Evolutionary conservation across 2,888 invertebrate genomes (phyloP).

Genomic region (Drosophila eohydei): DNA sequence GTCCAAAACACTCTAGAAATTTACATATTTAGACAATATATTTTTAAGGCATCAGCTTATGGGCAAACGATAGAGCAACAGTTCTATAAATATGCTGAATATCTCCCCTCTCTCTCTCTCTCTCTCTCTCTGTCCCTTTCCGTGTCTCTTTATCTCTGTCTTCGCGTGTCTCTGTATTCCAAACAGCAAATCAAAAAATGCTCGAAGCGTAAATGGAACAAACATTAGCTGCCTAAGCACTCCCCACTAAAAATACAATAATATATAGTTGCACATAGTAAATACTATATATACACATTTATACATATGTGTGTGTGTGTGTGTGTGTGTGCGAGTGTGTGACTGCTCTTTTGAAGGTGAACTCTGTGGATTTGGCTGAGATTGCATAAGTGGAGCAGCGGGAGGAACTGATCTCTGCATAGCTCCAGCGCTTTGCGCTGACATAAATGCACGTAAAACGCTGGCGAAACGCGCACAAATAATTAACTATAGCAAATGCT

Average conservation of each 20-base stretch:
- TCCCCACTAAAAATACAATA: conserved; percentile 50
- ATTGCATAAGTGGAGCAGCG: conserved; percentile 59
- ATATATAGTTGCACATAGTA: conserved; percentile 31
- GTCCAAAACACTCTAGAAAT: conserved; percentile 26
- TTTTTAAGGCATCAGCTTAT: conserved; percentile 50
- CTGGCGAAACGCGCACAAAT: conserved; percentile 72
- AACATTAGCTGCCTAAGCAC: conserved; percentile 39
- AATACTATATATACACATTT: conserved; percentile 21
- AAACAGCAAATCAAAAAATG: conserved; percentile 49
- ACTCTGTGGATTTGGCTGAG: conserved; percentile 37
- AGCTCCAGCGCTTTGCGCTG: conserved; percentile 24
- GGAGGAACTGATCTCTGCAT: conserved; percentile 14
- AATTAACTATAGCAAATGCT: conserved; percentile 81
- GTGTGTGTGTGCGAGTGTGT: background rate
- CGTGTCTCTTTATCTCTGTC: background rate
- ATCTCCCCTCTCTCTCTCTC: background rate
- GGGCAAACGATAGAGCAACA: conserved; percentile 24
- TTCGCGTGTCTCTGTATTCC: background rate
- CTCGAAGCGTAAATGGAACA: conserved; percentile 70
- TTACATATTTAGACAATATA: conserved; percentile 51
- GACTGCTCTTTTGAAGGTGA: conserved; percentile 54
- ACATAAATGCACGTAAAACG: conserved; percentile 71
- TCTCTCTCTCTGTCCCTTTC: background rate
- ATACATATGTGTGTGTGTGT: conserved; percentile 13
- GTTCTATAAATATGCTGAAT: conserved; percentile 54